A percentile compares a stretch with the other conserved stretches of the same genome.
Conservation (phyloP, 2,113 vertebrate genomes). For the Mola mola region DNA sequence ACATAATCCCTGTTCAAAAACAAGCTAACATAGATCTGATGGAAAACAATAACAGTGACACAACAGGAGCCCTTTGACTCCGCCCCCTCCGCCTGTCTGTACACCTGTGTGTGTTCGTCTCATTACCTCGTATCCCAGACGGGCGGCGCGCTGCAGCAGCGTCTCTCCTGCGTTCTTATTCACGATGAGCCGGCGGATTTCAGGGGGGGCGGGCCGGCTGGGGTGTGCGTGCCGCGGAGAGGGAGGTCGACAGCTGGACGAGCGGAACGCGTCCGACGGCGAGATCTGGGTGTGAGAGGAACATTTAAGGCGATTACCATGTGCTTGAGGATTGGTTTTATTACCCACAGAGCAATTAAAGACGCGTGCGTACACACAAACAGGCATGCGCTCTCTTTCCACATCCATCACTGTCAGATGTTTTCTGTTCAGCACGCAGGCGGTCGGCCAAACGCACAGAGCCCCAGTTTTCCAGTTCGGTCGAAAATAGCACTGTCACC, state of each 20-base stretch:
- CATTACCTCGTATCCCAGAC: constrained; percentile 91
- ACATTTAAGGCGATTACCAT: constrained; percentile 29
- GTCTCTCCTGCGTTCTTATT: constrained; percentile 96
- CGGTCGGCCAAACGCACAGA: background rate
- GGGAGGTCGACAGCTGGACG: constrained; percentile 39
- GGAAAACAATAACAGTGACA: no score
- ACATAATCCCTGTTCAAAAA: no score
- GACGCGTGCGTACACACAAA: constrained; percentile 17
- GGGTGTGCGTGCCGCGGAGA: constrained; percentile 69
- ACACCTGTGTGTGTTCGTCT: background rate
- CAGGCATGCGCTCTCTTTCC: constrained; percentile 7
- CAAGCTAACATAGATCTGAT: no score
- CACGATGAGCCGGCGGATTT: constrained; percentile 92
- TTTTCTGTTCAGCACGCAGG: background rate
- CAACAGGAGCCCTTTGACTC: background rate
- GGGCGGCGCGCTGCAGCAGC: constrained; percentile 91
- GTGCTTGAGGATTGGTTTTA: constrained; percentile 15
- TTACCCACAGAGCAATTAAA: constrained; percentile 35
- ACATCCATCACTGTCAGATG: constrained; percentile 41
- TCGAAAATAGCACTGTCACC: constrained; percentile 55
- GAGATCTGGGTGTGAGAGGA: constrained; percentile 74
- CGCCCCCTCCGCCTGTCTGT: background rate
- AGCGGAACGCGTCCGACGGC: constrained; percentile 77
- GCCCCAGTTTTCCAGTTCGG: constrained; percentile 9
- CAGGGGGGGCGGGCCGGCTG: constrained; percentile 87